Conservation (phyloP, 2,113 vertebrate genomes). For the Azemiops feae region DNA sequence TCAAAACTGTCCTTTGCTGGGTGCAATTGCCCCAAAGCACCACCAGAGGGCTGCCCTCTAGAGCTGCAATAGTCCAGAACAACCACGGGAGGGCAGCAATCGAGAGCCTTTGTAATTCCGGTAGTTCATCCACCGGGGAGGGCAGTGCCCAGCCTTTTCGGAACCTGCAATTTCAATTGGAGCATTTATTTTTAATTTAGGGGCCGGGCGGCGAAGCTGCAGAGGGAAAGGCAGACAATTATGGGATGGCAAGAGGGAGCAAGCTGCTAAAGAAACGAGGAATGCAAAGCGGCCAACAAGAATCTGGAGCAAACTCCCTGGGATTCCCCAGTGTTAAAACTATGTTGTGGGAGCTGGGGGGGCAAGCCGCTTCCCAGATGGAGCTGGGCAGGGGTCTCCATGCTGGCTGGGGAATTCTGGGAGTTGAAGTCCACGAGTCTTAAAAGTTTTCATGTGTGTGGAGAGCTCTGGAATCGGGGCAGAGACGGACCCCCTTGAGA, state of each 20-base stretch:
- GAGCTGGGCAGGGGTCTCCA: not conserved
- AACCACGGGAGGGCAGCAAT: not conserved
- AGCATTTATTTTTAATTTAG: not conserved
- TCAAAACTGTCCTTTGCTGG: not conserved
- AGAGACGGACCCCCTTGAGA: not conserved
- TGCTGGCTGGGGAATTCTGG: not conserved
- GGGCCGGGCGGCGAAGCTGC: not conserved
- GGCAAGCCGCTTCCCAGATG: not conserved
- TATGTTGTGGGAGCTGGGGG: not conserved
- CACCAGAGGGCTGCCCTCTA: not conserved
- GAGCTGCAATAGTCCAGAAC: not conserved
- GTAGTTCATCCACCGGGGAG: not conserved
- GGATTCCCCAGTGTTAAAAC: not conserved
- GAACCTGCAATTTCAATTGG: not conserved
- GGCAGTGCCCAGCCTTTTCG: not conserved
- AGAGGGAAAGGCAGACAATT: not conserved
- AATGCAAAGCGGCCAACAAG: not conserved
- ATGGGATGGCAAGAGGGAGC: not conserved
- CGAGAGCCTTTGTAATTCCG: not conserved
- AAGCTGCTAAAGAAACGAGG: not conserved
- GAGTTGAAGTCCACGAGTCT: not conserved
- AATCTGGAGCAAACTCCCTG: not conserved
- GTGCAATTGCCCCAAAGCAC: not conserved
- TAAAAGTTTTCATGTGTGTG: not conserved
- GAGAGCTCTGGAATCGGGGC: not conserved